Percentiles rank a stretch among this genome's conserved stretches.
Conservation (phyloP, 2,113 vertebrate species). For the Paramormyrops kingsleyae region DNA sequence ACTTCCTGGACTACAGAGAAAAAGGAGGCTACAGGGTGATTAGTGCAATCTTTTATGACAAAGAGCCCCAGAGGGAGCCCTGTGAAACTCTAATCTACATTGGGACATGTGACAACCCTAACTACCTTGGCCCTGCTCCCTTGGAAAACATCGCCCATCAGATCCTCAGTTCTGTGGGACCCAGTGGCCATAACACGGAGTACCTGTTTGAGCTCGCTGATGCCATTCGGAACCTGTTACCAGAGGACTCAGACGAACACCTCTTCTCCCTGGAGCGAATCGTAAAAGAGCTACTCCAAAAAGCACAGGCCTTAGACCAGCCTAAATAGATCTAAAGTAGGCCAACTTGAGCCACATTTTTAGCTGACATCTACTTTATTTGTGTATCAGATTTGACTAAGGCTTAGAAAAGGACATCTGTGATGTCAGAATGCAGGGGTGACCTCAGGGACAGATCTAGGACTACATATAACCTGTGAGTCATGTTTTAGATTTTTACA, state of each 20-base stretch:
- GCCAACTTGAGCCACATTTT: too few species aligned
- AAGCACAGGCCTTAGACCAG: not conserved
- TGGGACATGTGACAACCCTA: conserved; percentile 82
- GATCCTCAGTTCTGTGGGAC: conserved; percentile 77
- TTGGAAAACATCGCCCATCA: conserved; percentile 89
- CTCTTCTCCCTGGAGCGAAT: conserved; percentile 85
- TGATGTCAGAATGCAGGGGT: not conserved
- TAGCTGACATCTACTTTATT: not conserved
- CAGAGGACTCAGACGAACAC: conserved; percentile 84
- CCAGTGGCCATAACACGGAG: conserved; percentile 86
- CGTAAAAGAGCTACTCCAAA: conserved; percentile 70
- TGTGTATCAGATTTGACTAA: not conserved
- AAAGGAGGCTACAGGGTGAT: conserved; percentile 87
- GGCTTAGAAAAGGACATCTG: not conserved
- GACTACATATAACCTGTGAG: not conserved
- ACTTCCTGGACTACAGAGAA: conserved; percentile 87
- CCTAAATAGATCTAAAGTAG: not conserved
- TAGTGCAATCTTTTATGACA: conserved; percentile 76
- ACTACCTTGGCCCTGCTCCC: conserved; percentile 93
- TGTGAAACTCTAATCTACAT: conserved; percentile 83
- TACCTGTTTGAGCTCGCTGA: conserved; percentile 91
- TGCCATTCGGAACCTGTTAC: conserved; percentile 76
- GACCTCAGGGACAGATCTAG: not conserved
- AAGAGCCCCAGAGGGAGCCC: conserved; percentile 59
- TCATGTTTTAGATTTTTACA: not conserved